A percentile compares a stretch with the other conserved stretches of the same genome.
phyloP scores from a whole-genome alignment of 2,888 invertebrate genomes.

The Xanthia togata region DNA sequence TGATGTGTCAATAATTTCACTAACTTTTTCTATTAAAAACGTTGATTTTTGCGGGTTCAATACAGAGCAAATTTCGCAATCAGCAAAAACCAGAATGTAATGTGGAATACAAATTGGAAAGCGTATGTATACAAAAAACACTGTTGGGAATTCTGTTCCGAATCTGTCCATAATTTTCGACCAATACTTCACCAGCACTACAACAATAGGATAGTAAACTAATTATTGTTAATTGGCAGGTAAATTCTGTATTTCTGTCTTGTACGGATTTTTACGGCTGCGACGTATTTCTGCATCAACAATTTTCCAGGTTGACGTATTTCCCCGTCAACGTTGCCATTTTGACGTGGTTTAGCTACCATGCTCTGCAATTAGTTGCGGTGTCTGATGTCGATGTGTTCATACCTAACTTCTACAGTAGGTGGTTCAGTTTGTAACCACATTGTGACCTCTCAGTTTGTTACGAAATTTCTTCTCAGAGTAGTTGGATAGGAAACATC shows the following conservation, averaged over 20 bases:
- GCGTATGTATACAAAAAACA: neutral
- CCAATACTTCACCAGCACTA: neutral
- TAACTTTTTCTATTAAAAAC: conserved; percentile 8
- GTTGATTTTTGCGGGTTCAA: conserved; percentile 19
- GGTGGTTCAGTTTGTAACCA: neutral
- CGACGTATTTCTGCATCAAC: neutral
- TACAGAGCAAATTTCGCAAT: conserved; percentile 8
- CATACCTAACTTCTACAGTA: neutral
- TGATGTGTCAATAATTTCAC: neutral
- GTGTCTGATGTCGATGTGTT: conserved; percentile 21
- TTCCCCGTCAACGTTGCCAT: neutral
- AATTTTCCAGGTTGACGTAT: conserved; percentile 1
- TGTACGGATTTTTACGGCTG: neutral
- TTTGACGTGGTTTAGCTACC: conserved; percentile 14
- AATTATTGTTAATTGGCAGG: conserved; percentile 7
- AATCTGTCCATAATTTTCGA: neutral
- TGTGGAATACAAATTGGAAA: conserved; percentile 5
- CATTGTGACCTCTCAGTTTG: neutral
- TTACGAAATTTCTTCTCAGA: too few relatives aligned
- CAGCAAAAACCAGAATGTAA: conserved; percentile 27
- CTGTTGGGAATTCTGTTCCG: neutral
- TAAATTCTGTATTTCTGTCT: neutral
- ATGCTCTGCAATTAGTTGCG: conserved; percentile 27
- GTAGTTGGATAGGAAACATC: too few relatives aligned
- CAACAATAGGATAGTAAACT: neutral